Evolutionary conservation across 1,140 invertebrate genomes (phyloP).

Genomic region (Rhynchophorus ferrugineus): DNA sequence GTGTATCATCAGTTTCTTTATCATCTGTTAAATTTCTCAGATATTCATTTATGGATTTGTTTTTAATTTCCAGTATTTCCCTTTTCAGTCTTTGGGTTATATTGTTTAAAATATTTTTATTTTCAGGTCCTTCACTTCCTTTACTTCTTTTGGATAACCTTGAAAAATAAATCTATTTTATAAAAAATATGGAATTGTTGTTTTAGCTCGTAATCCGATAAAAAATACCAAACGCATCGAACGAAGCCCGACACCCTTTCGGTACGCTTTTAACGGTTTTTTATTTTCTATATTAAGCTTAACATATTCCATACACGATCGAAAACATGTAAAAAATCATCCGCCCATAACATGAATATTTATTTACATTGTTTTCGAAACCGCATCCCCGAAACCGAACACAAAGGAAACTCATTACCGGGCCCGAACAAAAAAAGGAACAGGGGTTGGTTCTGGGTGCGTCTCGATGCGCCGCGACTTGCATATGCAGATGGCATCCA

Average conservation of each 20-base stretch:
- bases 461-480: not conserved
- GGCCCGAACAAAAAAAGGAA: constrained; percentile 17
- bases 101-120: too few relatives aligned
- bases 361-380: constrained; percentile 18
- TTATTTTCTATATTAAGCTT: not conserved
- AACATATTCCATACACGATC: constrained; percentile 2
- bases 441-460: constrained; percentile 5
- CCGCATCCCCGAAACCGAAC: constrained; percentile 9
- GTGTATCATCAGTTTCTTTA: too few relatives aligned
- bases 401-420: constrained; percentile 27
- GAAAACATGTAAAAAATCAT: constrained; percentile 8
- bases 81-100: too few relatives aligned
- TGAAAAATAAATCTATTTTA: too few relatives aligned
- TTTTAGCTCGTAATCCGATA: too few relatives aligned
- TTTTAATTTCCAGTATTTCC: too few relatives aligned
- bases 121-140: too few relatives aligned
- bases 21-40: too few relatives aligned
- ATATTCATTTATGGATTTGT: too few relatives aligned
- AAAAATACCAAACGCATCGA: not conserved
- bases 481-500: constrained; percentile 17
- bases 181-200: too few relatives aligned
- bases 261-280: constrained; percentile 2
- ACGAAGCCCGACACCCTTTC: not conserved
- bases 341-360: constrained; percentile 14
- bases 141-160: too few relatives aligned